These are phyloP conservation scores for Spheniscus humboldti DNA, from an alignment of 2,797 vertebrate genomes.

Conservation along the genomic window DNA sequence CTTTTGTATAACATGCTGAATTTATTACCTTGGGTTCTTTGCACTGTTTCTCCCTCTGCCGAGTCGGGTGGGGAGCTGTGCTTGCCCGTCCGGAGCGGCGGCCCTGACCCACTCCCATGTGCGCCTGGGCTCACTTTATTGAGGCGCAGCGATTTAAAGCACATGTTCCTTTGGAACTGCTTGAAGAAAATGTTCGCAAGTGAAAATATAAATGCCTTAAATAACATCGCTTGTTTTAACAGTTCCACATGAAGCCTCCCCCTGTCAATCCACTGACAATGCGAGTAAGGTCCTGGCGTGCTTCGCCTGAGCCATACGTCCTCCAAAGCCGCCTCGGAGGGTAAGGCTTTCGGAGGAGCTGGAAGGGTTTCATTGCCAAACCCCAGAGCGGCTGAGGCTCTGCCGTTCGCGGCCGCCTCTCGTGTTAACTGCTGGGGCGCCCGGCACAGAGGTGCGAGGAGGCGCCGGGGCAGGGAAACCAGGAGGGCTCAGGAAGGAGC, in stretches of 20 bases:
- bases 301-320: neutral
- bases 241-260: neutral
- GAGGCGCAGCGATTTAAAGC: neutral
- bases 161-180: neutral
- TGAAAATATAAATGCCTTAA: neutral
- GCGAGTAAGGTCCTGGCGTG: neutral
- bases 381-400: neutral
- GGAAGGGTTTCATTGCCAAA: neutral
- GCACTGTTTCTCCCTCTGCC: neutral
- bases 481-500: neutral
- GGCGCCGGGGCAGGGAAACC: neutral
- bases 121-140: neutral
- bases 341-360: neutral
- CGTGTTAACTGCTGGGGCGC: fast-evolving
- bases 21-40: neutral
- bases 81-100: neutral
- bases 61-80: neutral
- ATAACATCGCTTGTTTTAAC: neutral
- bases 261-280: neutral
- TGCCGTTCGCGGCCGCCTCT: fast-evolving
- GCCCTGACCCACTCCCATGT: neutral
- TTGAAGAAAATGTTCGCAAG: neutral
- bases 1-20: neutral
- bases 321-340: neutral
- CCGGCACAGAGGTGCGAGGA: fast-evolving